These are phyloP conservation scores for Uromys caudimaculatus DNA, from an alignment of 2,797 vertebrate species.

Conservation along the genomic window DNA sequence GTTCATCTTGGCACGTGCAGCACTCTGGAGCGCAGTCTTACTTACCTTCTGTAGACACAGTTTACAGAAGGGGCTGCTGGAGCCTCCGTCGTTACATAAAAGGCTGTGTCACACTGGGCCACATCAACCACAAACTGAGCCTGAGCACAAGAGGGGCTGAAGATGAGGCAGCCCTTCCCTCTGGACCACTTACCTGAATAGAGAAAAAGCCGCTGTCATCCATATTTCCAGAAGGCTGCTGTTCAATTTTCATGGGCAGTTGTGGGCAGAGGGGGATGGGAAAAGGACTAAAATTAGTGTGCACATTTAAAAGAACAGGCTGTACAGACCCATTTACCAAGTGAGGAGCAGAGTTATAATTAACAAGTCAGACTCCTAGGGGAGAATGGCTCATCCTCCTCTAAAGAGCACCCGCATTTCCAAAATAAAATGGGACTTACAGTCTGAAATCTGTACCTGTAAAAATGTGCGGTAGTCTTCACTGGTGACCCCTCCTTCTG, in stretches of 20 bases:
- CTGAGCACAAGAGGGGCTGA: not conserved
- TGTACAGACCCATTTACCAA: conserved; percentile 4
- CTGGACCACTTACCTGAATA: conserved; percentile 93
- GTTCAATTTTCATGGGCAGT: conserved; percentile 60
- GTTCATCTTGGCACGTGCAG: not conserved
- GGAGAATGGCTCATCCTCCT: not conserved
- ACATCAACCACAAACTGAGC: not conserved
- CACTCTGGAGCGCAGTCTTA: not conserved
- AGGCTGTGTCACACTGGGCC: not conserved
- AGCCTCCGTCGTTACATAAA: not conserved
- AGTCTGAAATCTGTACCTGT: conserved; percentile 89
- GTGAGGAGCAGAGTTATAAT: conserved; percentile 44
- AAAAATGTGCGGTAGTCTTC: conserved; percentile 98
- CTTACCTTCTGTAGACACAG: not conserved
- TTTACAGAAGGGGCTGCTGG: conserved; percentile 9
- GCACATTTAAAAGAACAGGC: conserved; percentile 34
- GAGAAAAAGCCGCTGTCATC: conserved; percentile 99
- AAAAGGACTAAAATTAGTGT: conserved; percentile 65
- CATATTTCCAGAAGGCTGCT: conserved; percentile 99
- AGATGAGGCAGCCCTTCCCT: not conserved
- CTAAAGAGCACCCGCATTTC: not conserved
- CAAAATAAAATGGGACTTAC: not conserved
- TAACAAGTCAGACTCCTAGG: conserved; percentile 48
- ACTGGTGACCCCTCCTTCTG: conserved; percentile 96
- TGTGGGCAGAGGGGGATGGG: not conserved